Conservation (phyloP, 2,797 vertebrate species). For the Smutsia gigantea region DNA sequence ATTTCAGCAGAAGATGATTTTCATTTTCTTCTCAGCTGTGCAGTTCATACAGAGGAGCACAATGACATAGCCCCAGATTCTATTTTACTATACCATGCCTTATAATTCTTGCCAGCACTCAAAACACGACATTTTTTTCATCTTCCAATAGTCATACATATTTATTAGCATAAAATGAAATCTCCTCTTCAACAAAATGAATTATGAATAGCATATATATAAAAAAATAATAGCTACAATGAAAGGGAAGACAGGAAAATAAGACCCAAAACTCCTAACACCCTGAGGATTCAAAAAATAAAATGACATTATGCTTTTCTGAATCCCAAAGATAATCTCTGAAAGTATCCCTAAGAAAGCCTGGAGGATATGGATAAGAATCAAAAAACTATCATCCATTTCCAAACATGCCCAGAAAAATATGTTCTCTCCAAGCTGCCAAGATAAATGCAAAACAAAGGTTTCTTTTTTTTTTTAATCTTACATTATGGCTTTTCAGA, state of each 20-base stretch:
- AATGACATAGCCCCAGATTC: background rate
- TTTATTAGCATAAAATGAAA: slow-evolving; percentile 63
- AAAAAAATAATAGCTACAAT: slow-evolving; percentile 45
- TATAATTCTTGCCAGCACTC: background rate
- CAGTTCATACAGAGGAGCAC: background rate
- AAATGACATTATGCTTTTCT: slow-evolving; percentile 45
- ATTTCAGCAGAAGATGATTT: slow-evolving; percentile 28
- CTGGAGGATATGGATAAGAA: slow-evolving; percentile 9
- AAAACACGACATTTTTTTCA: background rate
- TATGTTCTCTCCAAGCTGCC: background rate
- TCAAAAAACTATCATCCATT: slow-evolving; percentile 36
- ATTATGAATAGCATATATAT: slow-evolving; percentile 57
- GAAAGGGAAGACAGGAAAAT: slow-evolving; percentile 46
- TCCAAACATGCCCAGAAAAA: slow-evolving; percentile 52
- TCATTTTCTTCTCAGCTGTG: background rate
- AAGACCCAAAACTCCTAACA: slow-evolving; percentile 9
- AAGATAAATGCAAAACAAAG: slow-evolving; percentile 38
- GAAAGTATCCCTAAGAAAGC: slow-evolving; percentile 19
- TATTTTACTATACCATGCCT: background rate
- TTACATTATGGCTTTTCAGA: slow-evolving; percentile 25
- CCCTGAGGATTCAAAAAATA: slow-evolving; percentile 39
- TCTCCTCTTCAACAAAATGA: slow-evolving; percentile 50
- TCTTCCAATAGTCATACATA: slow-evolving; percentile 56
- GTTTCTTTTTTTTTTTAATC: background rate
- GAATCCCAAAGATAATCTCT: background rate